Percentiles rank a stretch among this genome's conserved stretches.
These are phyloP conservation scores for Drosophila leonis DNA, from an alignment of 2,888 invertebrate species.

Conservation along the genomic window DNA sequence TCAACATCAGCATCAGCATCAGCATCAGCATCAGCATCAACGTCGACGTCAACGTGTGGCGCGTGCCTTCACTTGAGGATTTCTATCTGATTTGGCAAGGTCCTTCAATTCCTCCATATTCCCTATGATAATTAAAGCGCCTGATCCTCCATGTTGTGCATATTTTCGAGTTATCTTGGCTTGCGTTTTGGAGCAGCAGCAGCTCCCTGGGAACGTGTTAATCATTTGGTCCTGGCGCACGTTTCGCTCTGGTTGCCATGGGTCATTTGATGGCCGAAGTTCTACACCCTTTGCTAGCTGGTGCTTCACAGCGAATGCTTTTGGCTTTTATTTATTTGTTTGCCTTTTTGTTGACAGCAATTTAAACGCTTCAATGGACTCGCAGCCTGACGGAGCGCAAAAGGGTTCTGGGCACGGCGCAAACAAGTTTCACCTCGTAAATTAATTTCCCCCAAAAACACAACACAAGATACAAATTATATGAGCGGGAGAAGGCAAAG, in stretches of 20 bases:
- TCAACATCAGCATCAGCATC: conserved; percentile 30
- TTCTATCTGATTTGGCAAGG: conserved; percentile 53
- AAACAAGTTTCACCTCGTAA: conserved; percentile 80
- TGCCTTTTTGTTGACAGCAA: conserved; percentile 81
- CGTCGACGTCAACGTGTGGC: conserved; percentile 27
- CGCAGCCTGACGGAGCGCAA: conserved; percentile 52
- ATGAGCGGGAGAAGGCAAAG: no score
- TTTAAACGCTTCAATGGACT: conserved; percentile 79
- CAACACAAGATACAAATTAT: conserved; percentile 65
- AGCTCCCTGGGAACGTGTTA: conserved; percentile 66
- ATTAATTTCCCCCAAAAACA: conserved; percentile 69
- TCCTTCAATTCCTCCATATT: conserved; percentile 1
- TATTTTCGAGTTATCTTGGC: conserved; percentile 53
- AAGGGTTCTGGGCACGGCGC: conserved; percentile 66
- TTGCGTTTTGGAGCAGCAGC: conserved; percentile 18
- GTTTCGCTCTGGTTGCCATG: conserved; percentile 62
- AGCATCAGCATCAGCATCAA: conserved; percentile 1
- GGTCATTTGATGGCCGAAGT: conserved; percentile 58
- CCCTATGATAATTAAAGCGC: conserved; percentile 60
- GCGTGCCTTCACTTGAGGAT: conserved; percentile 52
- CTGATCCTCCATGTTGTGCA: conserved; percentile 25
- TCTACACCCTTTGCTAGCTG: neutral
- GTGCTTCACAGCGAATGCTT: conserved; percentile 1
- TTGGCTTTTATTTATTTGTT: conserved; percentile 79
- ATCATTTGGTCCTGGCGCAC: conserved; percentile 72